Evolutionary conservation across 2,888 invertebrate genomes (phyloP).

Genomic region (Stenurella melanura): DNA sequence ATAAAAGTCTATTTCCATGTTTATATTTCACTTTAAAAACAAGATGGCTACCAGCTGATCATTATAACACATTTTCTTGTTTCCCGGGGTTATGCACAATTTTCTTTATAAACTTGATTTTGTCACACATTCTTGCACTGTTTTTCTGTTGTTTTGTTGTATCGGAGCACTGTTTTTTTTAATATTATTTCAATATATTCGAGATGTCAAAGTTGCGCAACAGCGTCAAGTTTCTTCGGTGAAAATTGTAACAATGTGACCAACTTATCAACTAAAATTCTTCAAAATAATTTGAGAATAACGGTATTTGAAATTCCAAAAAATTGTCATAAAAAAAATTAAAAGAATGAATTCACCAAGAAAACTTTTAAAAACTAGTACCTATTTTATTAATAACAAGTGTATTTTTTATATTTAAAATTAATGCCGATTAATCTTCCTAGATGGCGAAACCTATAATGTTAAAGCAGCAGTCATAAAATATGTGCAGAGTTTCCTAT

Average conservation of each 20-base stretch:
- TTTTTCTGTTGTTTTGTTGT: conserved; percentile 35
- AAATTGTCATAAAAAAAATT: neutral
- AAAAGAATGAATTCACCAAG: too few relatives aligned
- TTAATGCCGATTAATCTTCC: neutral
- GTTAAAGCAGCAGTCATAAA: too few relatives aligned
- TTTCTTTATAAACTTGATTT: conserved; percentile 48
- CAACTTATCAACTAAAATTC: conserved; percentile 34
- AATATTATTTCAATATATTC: conserved; percentile 50
- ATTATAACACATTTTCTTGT: conserved; percentile 59
- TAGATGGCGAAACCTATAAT: neutral
- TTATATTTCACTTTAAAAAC: conserved; percentile 69
- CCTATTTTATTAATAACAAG: neutral
- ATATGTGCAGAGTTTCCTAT: too few relatives aligned
- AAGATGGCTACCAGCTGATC: conserved; percentile 72
- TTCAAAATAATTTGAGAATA: conserved; percentile 37
- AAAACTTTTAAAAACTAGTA: neutral
- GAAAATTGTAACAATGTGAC: conserved; percentile 49
- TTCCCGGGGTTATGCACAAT: conserved; percentile 42
- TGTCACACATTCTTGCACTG: conserved; percentile 51
- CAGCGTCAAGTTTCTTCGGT: conserved; percentile 61
- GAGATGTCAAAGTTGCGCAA: conserved; percentile 70
- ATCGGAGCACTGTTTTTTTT: conserved; percentile 48
- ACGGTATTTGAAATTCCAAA: conserved; percentile 45
- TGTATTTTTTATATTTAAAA: neutral
- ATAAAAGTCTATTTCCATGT: conserved; percentile 70